These are phyloP conservation scores for Pediacus dermestoides DNA, from an alignment of 2,888 invertebrate genomes.

Conservation along the genomic window DNA sequence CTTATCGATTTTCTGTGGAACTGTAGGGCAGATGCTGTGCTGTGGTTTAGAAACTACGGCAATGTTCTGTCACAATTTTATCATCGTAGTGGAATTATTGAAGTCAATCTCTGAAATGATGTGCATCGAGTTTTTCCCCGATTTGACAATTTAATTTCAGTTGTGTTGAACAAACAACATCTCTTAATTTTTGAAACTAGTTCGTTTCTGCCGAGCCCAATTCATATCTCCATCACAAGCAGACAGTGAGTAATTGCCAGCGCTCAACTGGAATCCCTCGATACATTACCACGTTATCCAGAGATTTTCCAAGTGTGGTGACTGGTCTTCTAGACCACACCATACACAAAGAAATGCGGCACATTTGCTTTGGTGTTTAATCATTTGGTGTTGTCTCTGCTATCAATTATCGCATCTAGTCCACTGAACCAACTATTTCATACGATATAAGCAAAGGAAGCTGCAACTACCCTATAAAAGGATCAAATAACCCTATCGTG, in stretches of 20 bases:
- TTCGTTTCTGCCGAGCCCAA: neutral
- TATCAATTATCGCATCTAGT: neutral
- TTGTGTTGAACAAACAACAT: too few species aligned
- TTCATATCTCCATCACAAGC: constrained; percentile 23
- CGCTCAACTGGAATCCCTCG: constrained; percentile 39
- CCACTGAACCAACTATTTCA: too few species aligned
- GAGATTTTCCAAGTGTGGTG: constrained; percentile 31
- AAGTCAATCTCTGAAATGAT: too few species aligned
- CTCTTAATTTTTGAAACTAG: neutral
- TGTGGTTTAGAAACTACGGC: too few species aligned
- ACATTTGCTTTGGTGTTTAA: constrained; percentile 4
- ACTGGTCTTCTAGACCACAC: constrained; percentile 22
- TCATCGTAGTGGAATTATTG: too few species aligned
- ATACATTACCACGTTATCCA: constrained; percentile 41
- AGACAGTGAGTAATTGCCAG: constrained; percentile 45
- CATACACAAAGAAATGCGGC: constrained; percentile 16
- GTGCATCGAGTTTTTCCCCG: too few species aligned
- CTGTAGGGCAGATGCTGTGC: neutral
- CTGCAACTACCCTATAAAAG: too few species aligned
- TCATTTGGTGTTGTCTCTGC: too few species aligned
- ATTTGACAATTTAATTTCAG: too few species aligned
- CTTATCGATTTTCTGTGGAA: neutral
- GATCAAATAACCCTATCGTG: too few species aligned
- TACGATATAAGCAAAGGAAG: too few species aligned
- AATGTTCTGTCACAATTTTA: too few species aligned